Evolutionary conservation across 1,140 invertebrate genomes (phyloP).

Genomic region (Nasonia vitripennis): DNA sequence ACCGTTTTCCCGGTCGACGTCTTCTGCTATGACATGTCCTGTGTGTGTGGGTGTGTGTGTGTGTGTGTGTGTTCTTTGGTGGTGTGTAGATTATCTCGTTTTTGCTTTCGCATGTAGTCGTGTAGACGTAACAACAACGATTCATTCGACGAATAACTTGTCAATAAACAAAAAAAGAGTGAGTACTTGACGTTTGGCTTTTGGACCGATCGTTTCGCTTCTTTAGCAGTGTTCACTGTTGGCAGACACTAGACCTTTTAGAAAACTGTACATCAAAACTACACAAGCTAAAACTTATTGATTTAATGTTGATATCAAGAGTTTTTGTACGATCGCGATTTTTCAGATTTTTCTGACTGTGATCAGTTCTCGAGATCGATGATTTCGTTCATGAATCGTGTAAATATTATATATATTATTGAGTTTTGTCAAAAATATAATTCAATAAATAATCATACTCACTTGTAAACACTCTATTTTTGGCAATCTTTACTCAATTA

Average conservation of each 20-base stretch:
- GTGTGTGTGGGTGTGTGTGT: too few species aligned
- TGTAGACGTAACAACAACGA: neutral
- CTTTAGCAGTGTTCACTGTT: neutral
- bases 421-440: neutral
- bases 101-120: neutral
- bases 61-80: neutral
- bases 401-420: neutral
- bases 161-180: conserved; percentile 24
- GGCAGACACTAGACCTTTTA: neutral
- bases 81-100: neutral
- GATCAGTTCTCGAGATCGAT: neutral
- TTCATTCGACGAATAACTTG: conserved; percentile 5
- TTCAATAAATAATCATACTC: neutral
- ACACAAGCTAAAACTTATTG: neutral
- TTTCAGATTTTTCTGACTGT: neutral
- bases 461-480: neutral
- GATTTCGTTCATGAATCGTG: neutral
- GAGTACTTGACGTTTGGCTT: neutral
- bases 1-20: too few species aligned
- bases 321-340: neutral
- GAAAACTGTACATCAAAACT: neutral
- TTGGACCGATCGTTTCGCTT: neutral
- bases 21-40: too few species aligned
- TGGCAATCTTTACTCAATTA: neutral
- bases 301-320: neutral